Evolutionary conservation across 2,888 invertebrate species (phyloP).

Genomic region (Rhodophaea formosa): DNA sequence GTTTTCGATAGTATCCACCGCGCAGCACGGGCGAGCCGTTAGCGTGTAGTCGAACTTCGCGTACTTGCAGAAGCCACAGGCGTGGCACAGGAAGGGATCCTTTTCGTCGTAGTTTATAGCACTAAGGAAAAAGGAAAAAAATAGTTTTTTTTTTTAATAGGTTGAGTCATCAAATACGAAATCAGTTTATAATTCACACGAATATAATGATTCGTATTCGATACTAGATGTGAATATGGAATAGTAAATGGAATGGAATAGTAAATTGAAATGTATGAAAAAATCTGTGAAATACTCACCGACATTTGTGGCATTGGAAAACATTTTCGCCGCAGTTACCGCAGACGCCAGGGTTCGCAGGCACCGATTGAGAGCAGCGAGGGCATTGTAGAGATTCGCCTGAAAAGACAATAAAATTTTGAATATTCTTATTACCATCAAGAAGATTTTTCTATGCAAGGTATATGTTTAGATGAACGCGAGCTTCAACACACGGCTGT

Average conservation of each 20-base stretch:
- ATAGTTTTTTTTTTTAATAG: background rate
- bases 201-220: too few species aligned
- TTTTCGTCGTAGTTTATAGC: slow-evolving; percentile 99
- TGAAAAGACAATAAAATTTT: slow-evolving; percentile 28
- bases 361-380: slow-evolving; percentile 97
- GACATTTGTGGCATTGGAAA: slow-evolving; percentile 99
- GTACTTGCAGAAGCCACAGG: slow-evolving; percentile 99
- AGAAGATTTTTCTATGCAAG: too few species aligned
- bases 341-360: slow-evolving; percentile 98
- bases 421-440: background rate
- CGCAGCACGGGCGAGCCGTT: slow-evolving; percentile 94
- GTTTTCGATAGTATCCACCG: slow-evolving; percentile 97
- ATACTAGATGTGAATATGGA: too few species aligned
- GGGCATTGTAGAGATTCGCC: slow-evolving; percentile 96
- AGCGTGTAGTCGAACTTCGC: slow-evolving; percentile 98
- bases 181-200: too few species aligned
- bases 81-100: slow-evolving; percentile 98
- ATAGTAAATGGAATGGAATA: too few species aligned
- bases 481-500: too few species aligned
- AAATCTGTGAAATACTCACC: slow-evolving; percentile 64
- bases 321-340: slow-evolving; percentile 99
- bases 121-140: slow-evolving; percentile 59
- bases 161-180: too few species aligned
- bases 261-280: background rate
- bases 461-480: too few species aligned